phyloP scores from a whole-genome alignment of 2,797 vertebrate species.

The Spinus pinus region DNA sequence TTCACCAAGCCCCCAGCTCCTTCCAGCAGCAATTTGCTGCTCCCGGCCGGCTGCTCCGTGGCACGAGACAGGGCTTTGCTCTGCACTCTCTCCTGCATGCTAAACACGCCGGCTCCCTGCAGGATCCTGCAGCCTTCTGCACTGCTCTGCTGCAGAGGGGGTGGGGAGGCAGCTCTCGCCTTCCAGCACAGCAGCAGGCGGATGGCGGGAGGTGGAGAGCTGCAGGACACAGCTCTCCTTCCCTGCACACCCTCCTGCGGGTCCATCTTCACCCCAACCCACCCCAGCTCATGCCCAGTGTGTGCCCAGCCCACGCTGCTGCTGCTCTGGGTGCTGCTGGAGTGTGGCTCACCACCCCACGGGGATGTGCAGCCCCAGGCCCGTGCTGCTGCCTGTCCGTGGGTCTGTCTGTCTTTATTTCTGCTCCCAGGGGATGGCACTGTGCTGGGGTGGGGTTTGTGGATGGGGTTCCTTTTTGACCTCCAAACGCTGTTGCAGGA shows the following conservation, averaged over 20 bases:
- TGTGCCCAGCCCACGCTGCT: rapidly evolving
- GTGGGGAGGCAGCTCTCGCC: constrained; percentile 1
- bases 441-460: neutral
- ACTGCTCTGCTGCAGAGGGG: constrained; percentile 59
- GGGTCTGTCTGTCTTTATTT: neutral
- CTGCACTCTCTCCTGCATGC: constrained; percentile 23
- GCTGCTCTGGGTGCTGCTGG: rapidly evolving
- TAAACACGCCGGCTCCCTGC: constrained; percentile 36
- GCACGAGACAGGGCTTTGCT: constrained; percentile 6
- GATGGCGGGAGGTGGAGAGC: neutral
- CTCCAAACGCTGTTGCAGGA: rapidly evolving
- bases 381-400: rapidly evolving
- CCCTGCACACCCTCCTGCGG: rapidly evolving
- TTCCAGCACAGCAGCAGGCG: neutral
- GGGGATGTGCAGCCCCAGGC: neutral
- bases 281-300: rapidly evolving
- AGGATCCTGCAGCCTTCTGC: constrained; percentile 51
- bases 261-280: rapidly evolving
- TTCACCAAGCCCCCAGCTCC: rapidly evolving
- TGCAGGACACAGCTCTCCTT: neutral
- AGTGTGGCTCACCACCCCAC: rapidly evolving
- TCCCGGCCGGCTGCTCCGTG: neutral
- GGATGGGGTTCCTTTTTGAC: rapidly evolving
- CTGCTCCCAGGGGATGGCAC: neutral
- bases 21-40: neutral